Base-by-base conservation (phyloP, 2,888 invertebrate species). In the Drosophila testacea region DNA sequence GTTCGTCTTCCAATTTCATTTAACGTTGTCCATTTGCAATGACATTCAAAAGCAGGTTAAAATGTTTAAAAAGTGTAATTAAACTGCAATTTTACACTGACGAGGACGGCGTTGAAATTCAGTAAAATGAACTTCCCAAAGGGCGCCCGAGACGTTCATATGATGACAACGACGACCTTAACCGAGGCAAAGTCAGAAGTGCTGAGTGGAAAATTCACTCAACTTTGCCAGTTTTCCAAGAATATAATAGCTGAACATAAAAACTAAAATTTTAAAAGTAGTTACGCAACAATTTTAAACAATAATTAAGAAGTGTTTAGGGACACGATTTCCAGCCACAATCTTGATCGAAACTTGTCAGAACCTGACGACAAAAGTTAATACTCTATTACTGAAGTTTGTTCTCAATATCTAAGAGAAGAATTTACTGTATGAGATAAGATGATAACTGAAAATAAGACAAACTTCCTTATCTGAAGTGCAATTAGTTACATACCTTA, bases 31-130 rank as follows among this genome's bases (percentile, higher is more conserved):
- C 79, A 71, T 72, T 81, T 68, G 60, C 72, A 69, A 69, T 67
- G 34, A 42, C 73, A 74, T 72, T 81, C 68, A 75, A 79, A 77
- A 67, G 51, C 56, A 77, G 69, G 63, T 79, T 69, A 70, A 81
- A 74, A 66, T 72, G 69, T 67, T 69, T 64, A 75, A 77, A 75
- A 80, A 77, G 46, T 68, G 82, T 79, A 81, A 81, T 81, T 81
- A 81, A 81, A 81, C 73, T 77, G 75, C 77, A 79, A 69, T 81
- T 82, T 72, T 47, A 61, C 65, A 69, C 69, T 54, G 75, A 72
- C 64, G 72, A 34, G 32, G 9, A 72, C 72, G 65, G 48, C 64
- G 75, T 67, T 75, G 81, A 69, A 72, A 77, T 81, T 69, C 64
- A 61, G 46, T 56, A 48, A 73, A 80, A 73, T 57, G 64, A 79